phyloP scores from a whole-genome alignment of 1,140 invertebrate genomes.

The Sycobia sp. region DNA sequence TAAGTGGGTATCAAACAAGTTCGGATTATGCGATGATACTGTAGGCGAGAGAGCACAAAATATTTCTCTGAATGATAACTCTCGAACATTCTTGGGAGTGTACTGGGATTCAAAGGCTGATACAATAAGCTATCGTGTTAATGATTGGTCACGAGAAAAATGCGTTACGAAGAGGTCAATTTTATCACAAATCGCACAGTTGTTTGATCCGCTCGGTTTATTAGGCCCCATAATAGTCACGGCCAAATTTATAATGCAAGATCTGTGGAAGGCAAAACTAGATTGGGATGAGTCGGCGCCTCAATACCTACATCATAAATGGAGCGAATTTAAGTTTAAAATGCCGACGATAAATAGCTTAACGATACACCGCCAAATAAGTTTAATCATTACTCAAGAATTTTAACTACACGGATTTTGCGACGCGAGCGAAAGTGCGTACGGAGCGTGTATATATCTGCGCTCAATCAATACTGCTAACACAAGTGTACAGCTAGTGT shows the following conservation, averaged over 20 bases:
- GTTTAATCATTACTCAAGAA: neutral
- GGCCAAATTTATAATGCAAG: no score
- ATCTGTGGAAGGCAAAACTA: no score
- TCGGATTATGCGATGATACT: neutral
- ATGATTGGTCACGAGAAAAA: neutral
- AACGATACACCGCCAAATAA: no score
- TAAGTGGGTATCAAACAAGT: constrained; percentile 11
- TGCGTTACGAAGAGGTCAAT: neutral
- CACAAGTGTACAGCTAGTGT: constrained; percentile 24
- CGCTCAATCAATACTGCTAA: neutral
- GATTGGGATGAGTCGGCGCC: constrained; percentile 2
- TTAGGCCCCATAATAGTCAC: no score
- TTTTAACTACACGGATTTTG: neutral
- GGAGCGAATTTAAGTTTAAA: neutral
- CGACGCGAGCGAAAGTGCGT: no score
- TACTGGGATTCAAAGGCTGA: neutral
- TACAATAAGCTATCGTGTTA: neutral
- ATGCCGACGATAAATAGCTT: neutral
- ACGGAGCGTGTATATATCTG: neutral
- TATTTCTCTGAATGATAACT: neutral
- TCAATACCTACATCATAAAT: neutral
- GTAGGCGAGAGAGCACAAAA: neutral
- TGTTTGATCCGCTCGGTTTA: no score
- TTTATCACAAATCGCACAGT: constrained; percentile 22
- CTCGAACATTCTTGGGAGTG: neutral